These are phyloP conservation scores for Diplosoma virens DNA, from an alignment of 23 tunicate genomes.

Conservation along the genomic window DNA sequence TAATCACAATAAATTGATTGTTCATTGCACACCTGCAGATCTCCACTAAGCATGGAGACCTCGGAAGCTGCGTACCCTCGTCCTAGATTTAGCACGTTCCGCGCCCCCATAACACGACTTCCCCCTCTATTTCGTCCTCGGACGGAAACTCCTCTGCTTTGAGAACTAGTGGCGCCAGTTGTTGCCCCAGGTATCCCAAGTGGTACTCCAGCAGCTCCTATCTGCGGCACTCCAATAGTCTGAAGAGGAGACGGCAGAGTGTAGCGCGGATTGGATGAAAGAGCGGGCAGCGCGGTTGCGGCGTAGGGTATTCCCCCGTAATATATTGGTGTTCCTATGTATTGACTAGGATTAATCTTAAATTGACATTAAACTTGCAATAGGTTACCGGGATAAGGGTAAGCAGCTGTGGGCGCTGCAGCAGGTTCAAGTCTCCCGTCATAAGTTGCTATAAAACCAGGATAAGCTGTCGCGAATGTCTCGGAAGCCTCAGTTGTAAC, in stretches of 20 bases:
- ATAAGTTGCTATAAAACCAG: conserved; percentile 49
- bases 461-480: conserved; percentile 27
- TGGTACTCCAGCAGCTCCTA: conserved; percentile 97
- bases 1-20: conserved; percentile 35
- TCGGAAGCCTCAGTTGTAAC: conserved; percentile 52
- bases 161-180: conserved; percentile 60
- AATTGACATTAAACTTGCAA: too few species aligned
- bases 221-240: conserved; percentile 48
- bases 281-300: conserved; percentile 53
- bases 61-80: conserved; percentile 71
- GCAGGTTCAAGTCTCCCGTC: conserved; percentile 68
- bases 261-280: conserved; percentile 51
- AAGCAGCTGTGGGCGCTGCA: conserved; percentile 67
- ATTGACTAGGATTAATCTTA: too few species aligned
- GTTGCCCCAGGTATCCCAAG: conserved; percentile 95
- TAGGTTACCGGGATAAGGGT: conserved; percentile 40
- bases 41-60: conserved; percentile 70
- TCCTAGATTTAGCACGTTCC: conserved; percentile 52
- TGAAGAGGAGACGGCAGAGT: conserved; percentile 50
- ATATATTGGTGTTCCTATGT: conserved; percentile 71
- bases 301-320: conserved; percentile 85
- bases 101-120: conserved; percentile 31
- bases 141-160: conserved; percentile 34
- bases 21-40: conserved; percentile 92
- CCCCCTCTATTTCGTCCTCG: conserved; percentile 67